A percentile compares a stretch with the other conserved stretches of the same genome.
Evolutionary conservation across 30 jellyfish, hydroid and myxozoan species (phyloP).

Genomic region (Turritopsis rubra): DNA sequence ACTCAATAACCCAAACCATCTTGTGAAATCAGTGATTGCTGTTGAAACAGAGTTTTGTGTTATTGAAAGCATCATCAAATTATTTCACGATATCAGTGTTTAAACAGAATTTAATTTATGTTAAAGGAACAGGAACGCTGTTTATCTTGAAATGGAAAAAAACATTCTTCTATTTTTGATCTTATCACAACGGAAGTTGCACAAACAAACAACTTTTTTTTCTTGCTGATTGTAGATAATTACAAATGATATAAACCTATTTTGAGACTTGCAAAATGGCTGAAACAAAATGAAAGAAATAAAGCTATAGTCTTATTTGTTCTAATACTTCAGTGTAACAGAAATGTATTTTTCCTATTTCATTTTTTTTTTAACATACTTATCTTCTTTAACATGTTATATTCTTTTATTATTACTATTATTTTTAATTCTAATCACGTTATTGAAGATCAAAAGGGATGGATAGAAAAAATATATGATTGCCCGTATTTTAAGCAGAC

Average conservation of each 20-base stretch:
- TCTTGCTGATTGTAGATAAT: neutral
- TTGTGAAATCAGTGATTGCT: no score
- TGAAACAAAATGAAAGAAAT: neutral
- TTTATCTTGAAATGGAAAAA: neutral
- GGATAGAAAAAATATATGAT: neutral
- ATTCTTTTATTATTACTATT: no score
- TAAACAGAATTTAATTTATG: no score
- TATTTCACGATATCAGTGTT: no score
- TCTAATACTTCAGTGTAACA: neutral
- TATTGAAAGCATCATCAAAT: no score
- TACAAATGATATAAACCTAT: neutral
- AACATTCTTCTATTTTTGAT: neutral
- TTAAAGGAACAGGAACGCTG: neutral
- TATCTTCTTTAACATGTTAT: neutral
- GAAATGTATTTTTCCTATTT: neutral
- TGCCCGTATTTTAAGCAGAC: neutral
- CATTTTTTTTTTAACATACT: neutral
- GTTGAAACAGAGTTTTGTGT: no score
- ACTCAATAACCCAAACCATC: no score
- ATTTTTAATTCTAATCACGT: neutral
- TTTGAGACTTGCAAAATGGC: neutral
- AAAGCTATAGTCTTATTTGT: neutral
- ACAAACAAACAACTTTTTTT: neutral
- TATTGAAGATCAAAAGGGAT: neutral
- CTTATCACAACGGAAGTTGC: neutral